A percentile compares a stretch with the other conserved stretches of the same genome.
phyloP scores from a whole-genome alignment of 2,888 invertebrate genomes.

The Trissoscelio sp. region DNA sequence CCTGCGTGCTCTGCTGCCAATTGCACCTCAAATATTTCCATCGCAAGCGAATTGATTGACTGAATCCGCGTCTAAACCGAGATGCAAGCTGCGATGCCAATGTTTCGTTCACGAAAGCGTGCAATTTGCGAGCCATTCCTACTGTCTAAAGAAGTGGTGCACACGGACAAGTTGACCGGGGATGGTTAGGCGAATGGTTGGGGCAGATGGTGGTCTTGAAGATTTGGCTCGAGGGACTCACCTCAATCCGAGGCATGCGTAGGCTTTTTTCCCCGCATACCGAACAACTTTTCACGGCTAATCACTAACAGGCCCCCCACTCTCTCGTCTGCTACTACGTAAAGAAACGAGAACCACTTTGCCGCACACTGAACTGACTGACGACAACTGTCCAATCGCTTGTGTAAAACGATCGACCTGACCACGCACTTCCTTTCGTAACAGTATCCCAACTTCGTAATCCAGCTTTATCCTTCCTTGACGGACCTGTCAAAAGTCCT shows the following conservation, averaged over 20 bases:
- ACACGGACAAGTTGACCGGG: too few species aligned
- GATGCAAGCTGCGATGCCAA: neutral
- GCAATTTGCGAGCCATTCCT: neutral
- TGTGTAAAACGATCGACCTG: slow-evolving; percentile 17
- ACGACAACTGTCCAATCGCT: slow-evolving; percentile 18
- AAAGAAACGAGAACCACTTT: slow-evolving; percentile 57
- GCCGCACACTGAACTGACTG: slow-evolving; percentile 31
- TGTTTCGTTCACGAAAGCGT: neutral
- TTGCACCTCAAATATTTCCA: slow-evolving; percentile 54
- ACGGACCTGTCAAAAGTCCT: neutral
- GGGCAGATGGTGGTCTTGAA: too few species aligned
- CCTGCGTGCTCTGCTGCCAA: slow-evolving; percentile 79
- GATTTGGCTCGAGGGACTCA: too few species aligned
- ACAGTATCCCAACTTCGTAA: neutral
- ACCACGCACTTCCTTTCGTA: neutral
- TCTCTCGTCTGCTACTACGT: slow-evolving; percentile 52
- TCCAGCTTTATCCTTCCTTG: slow-evolving; percentile 8
- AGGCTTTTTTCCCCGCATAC: slow-evolving; percentile 66
- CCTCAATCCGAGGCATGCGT: slow-evolving; percentile 79
- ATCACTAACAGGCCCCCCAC: slow-evolving; percentile 54
- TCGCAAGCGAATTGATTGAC: slow-evolving; percentile 46
- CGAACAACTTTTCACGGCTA: slow-evolving; percentile 11
- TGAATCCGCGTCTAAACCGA: slow-evolving; percentile 6
- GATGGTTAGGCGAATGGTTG: too few species aligned
- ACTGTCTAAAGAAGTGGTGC: too few species aligned